Conservation (phyloP, 23 tunicate species). For the Styela clava region DNA sequence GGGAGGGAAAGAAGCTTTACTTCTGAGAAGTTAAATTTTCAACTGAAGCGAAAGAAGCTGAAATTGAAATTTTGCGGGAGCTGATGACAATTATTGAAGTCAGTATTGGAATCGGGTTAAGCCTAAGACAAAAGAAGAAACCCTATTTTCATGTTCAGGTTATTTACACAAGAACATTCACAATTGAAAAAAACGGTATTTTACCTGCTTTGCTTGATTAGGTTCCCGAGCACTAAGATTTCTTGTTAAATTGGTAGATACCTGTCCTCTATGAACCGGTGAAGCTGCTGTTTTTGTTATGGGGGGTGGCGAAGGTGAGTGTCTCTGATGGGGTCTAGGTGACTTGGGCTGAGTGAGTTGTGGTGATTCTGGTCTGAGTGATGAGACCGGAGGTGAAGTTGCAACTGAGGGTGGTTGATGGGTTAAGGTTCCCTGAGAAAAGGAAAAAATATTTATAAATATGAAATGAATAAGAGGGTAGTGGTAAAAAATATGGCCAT, state of each 20-base stretch:
- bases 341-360: neutral
- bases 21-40: too few relatives aligned
- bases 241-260: neutral
- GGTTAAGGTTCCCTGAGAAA: neutral
- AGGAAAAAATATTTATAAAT: neutral
- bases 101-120: too few relatives aligned
- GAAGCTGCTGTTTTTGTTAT: neutral
- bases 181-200: too few relatives aligned
- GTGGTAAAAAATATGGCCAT: too few relatives aligned
- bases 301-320: constrained; percentile 3
- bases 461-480: too few relatives aligned
- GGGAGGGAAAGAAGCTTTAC: too few relatives aligned
- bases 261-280: neutral
- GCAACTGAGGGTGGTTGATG: neutral
- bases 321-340: constrained; percentile 5
- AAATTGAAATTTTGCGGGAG: too few relatives aligned
- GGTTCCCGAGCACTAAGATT: constrained; percentile 1
- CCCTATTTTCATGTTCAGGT: too few relatives aligned
- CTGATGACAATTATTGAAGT: too few relatives aligned
- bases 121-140: too few relatives aligned
- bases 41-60: too few relatives aligned
- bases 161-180: too few relatives aligned
- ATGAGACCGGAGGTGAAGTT: neutral
- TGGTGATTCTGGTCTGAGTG: neutral
- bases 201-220: neutral